phyloP scores from a whole-genome alignment of 2,113 vertebrate species.

The Alligator sinensis region DNA sequence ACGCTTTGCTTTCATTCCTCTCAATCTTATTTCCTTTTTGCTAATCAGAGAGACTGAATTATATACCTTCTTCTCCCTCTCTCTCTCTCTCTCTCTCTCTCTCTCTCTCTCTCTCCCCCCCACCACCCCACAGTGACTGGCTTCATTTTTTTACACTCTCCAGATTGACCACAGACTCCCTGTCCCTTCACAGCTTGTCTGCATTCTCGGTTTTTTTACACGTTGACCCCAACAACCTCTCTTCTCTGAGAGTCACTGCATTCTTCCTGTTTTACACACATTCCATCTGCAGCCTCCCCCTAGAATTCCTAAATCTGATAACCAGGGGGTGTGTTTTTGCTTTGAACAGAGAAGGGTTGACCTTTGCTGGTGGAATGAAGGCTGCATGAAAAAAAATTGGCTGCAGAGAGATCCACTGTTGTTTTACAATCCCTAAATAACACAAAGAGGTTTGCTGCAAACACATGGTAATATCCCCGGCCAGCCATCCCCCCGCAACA shows the following conservation, averaged over 20 bases:
- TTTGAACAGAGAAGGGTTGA: constrained; percentile 69
- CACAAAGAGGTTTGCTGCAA: constrained; percentile 60
- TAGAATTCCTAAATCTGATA: constrained; percentile 72
- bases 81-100: too few relatives aligned
- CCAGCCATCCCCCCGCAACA: not conserved
- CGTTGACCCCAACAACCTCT: constrained; percentile 56
- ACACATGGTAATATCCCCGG: constrained; percentile 11
- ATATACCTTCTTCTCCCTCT: not conserved
- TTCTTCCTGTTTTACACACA: constrained; percentile 41
- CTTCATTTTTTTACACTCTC: not conserved
- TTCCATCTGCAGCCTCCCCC: constrained; percentile 47
- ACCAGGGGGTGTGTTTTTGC: constrained; percentile 23
- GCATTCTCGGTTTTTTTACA: constrained; percentile 40
- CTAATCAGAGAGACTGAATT: not conserved
- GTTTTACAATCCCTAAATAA: constrained; percentile 71
- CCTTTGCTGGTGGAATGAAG: constrained; percentile 73
- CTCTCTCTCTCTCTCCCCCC: not conserved
- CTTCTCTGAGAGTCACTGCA: not conserved
- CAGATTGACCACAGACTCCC: not conserved
- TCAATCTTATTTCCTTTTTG: not conserved
- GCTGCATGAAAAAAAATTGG: constrained; percentile 59
- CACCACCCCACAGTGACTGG: not conserved
- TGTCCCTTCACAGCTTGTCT: constrained; percentile 17
- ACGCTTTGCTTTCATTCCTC: not conserved
- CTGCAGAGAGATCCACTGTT: constrained; percentile 49